phyloP scores from a whole-genome alignment of 2,113 vertebrate species.

The Hyaena hyaena region DNA sequence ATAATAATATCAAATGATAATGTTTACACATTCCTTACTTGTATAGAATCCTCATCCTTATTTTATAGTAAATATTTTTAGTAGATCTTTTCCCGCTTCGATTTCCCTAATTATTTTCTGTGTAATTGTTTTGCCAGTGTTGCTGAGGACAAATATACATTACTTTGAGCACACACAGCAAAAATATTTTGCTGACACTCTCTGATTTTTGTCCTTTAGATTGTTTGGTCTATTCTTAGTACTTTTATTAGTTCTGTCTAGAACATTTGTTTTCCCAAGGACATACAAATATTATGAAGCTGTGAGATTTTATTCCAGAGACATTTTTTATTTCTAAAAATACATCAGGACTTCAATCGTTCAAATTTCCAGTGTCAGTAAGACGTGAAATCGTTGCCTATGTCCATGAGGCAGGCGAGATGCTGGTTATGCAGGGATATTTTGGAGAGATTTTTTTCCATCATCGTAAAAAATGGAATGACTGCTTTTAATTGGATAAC shows the following conservation, averaged over 20 bases:
- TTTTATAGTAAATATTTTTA: constrained; percentile 4
- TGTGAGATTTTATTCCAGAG: constrained; percentile 66
- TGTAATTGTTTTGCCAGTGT: background rate
- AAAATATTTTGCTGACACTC: constrained; percentile 76
- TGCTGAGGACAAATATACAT: constrained; percentile 56
- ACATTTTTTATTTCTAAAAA: constrained; percentile 61
- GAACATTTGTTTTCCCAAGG: constrained; percentile 40
- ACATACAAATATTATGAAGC: constrained; percentile 65
- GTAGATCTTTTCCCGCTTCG: background rate
- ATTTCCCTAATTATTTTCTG: constrained; percentile 62
- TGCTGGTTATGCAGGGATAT: background rate
- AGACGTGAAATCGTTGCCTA: background rate
- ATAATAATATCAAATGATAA: constrained; percentile 67
- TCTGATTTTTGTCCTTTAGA: constrained; percentile 70
- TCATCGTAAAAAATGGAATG: background rate
- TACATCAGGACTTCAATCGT: background rate
- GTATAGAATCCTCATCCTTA: background rate
- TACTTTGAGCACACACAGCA: constrained; percentile 63
- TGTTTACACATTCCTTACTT: constrained; percentile 53
- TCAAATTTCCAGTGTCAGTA: background rate
- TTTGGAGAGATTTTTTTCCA: background rate
- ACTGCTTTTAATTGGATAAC: constrained; percentile 29
- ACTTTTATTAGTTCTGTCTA: constrained; percentile 76
- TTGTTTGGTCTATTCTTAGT: constrained; percentile 80
- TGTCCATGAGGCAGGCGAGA: background rate